Conservation (phyloP, 2,888 invertebrate species). For the Molanna angustata region DNA sequence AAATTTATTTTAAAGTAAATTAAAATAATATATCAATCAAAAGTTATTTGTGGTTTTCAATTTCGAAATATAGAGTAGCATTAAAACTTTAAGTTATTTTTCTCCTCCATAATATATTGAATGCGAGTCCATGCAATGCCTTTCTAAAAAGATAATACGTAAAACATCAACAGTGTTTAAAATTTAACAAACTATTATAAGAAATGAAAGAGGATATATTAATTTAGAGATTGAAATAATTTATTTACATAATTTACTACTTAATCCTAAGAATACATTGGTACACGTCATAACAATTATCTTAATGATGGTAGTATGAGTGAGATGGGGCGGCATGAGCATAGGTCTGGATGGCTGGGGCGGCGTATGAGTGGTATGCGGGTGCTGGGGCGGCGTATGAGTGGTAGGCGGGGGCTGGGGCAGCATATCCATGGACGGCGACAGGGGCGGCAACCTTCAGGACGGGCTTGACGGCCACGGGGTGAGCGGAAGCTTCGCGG, state of each 20-base stretch:
- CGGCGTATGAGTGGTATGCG: conserved; percentile 19
- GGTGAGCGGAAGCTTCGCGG: conserved; percentile 36
- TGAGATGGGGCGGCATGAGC: conserved; percentile 14
- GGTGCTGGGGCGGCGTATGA: conserved; percentile 8
- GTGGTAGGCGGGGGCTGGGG: not conserved
- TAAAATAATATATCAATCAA: no score
- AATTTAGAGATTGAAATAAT: conserved; percentile 6
- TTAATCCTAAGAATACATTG: not conserved
- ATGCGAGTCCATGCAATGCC: no score
- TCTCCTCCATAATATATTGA: no score
- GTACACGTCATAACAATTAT: not conserved
- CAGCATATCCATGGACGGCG: not conserved
- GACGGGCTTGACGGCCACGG: conserved; percentile 5
- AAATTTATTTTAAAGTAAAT: no score
- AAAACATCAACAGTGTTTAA: no score
- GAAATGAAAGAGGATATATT: not conserved
- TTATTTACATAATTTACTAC: conserved; percentile 6
- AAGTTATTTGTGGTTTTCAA: no score
- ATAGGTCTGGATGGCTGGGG: conserved; percentile 20
- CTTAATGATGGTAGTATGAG: conserved; percentile 9
- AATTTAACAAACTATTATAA: no score
- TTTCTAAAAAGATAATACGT: no score
- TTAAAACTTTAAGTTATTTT: no score
- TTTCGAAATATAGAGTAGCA: no score
- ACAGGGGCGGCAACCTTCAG: not conserved